phyloP scores from a whole-genome alignment of 2,888 invertebrate species.

The Coleophora deauratella region DNA sequence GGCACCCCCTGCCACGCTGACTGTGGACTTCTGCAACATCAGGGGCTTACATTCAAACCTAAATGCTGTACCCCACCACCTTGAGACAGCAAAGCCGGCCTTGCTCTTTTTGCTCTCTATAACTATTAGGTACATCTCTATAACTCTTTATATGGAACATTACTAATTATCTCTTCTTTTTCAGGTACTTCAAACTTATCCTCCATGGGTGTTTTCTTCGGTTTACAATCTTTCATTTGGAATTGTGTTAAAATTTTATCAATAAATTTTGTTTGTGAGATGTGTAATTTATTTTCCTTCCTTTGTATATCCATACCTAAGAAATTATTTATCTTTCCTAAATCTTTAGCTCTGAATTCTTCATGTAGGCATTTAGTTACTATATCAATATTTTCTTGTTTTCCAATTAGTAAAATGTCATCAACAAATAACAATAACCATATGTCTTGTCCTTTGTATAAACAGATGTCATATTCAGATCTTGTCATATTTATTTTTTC shows the following conservation, averaged over 20 bases:
- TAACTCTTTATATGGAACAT: constrained; percentile 1
- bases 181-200: too few species aligned
- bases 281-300: background rate
- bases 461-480: constrained; percentile 9
- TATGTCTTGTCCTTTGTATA: background rate
- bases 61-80: too few species aligned
- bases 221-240: constrained; percentile 2
- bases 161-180: background rate
- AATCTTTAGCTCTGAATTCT: background rate
- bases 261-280: background rate
- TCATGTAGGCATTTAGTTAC: background rate
- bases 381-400: background rate
- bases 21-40: too few species aligned
- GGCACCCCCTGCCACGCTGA: too few species aligned
- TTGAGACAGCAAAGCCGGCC: too few species aligned
- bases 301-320: background rate
- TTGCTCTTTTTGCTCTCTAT: too few species aligned
- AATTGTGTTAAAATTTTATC: constrained; percentile 1
- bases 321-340: background rate
- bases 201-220: too few species aligned
- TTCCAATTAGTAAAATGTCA: background rate
- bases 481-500: background rate
- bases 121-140: too few species aligned
- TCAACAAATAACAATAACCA: background rate
- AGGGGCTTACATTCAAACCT: too few species aligned